Percentiles rank a stretch among this genome's conserved stretches.
phyloP scores from a whole-genome alignment of 2,113 vertebrate genomes.

The Mesembrinibis cayennensis region DNA sequence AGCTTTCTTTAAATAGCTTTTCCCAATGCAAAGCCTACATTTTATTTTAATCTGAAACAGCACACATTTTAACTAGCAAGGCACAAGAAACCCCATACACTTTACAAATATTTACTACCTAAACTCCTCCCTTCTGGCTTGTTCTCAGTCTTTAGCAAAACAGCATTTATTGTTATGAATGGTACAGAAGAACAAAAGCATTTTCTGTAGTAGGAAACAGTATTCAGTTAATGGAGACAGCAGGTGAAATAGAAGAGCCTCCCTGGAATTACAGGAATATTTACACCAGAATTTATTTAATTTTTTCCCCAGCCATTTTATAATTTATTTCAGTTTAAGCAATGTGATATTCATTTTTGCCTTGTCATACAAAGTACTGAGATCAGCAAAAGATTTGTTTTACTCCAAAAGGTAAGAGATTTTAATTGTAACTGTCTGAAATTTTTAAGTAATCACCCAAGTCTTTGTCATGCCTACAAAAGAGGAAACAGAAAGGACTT shows the following conservation, averaged over 20 bases:
- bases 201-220: not conserved
- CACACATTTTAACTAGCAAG: not conserved
- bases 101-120: not conserved
- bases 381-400: not conserved
- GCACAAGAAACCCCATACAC: not conserved
- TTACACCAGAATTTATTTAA: not conserved
- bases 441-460: not conserved
- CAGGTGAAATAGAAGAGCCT: not conserved
- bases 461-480: not conserved
- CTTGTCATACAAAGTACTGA: not conserved
- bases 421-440: not conserved
- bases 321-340: not conserved
- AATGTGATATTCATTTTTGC: rapidly evolving
- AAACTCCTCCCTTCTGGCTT: not conserved
- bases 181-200: not conserved
- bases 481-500: not conserved
- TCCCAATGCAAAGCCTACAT: not conserved
- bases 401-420: not conserved
- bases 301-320: not conserved
- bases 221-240: not conserved
- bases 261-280: not conserved
- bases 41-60: not conserved
- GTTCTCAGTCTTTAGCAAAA: not conserved
- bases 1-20: constrained; percentile 32
- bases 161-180: not conserved